Base-by-base conservation (phyloP, 2,797 vertebrate genomes). In the Neomorphus geoffroyi region DNA sequence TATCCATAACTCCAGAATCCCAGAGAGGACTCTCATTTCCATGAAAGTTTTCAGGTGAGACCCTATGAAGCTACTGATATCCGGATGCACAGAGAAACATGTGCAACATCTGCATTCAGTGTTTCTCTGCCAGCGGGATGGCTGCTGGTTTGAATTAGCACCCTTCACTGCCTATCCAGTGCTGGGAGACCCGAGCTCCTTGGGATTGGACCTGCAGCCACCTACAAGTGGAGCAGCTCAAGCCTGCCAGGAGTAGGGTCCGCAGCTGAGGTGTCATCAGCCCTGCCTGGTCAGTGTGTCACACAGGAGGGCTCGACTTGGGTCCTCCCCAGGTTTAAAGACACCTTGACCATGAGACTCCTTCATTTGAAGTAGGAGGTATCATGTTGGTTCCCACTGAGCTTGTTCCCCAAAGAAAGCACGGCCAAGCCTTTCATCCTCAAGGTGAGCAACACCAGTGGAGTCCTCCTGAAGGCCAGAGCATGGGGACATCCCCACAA, bases 1-100 rank as follows among this genome's bases (percentile, higher is more conserved):
- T 32, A 46, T 28, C n/a, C 0, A 0, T 37, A 61, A 26, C 11
- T 58, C 21, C 6, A 14, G 15, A 15, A 64, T 53, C n/a, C 33
- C n/a, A 62, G 45, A 45, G 32, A 58, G 46, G 50, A 33, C 2
- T 77, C 4, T 50, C 9, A 19, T 15, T 5, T 71, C 41, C 24
- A 0, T 43, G 12, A 48, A 56, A 79, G 9, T 0, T 53, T 82
- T 83, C 28, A 23, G 19, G 41, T n/a, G 48, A 78, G n/a, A 33
- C 26, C 12, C 17, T 69, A 28, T 60, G 53, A 86, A 33, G 13
- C 50, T 74, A 8, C 69, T 24, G 18, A 71, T 35, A 24, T 26
- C 15, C 50, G 32, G 10, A 13, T 32, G 74, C 26, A 39, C 3
- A 4, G 45, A 54, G 30, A 69, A 14, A 46, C 18, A 30, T 1